Evolutionary conservation across 2,113 vertebrate species (phyloP), one percentile per base, ranked within the genome.

Genomic region (Oplegnathus fasciatus): DNA sequence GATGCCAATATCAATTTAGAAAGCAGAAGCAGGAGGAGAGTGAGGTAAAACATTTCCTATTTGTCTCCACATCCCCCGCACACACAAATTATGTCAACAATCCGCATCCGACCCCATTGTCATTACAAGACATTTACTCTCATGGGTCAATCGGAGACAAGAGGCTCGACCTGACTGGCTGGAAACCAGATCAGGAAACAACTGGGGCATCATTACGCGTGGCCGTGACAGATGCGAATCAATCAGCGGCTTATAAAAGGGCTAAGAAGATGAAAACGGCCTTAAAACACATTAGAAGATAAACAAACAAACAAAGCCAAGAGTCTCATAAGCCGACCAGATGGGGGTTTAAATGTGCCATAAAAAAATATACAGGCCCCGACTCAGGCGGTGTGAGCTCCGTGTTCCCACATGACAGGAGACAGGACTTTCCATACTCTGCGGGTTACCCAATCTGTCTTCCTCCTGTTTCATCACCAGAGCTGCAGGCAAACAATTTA

Each of bases 251-350:
- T 91, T 78, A 80, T 79, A 73, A 91, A 76, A 37, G 67, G 40
- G 30, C 42, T 44, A n/a, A 7, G 66, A 67, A 81, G 85, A 91
- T 84, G 66, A 90, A 91, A 92, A 90, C 50, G 17, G 30, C 85
- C 84, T 80, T 88, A 89, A 92, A 93, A 92, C 73, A 81, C 86
- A 93, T 94, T 89, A 91, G 78, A 88, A 84, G 71, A 86, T 90
- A 93, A 93, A 93, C 82, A 93, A 94, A 93, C 91, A 92, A 92
- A 93, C 89, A 90, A 85, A 78, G 55, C 78, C 82, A 40, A 66
- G 75, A 70, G 78, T 73, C 83, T 90, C 85, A 94, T 88, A 82
- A 94, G 93, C 83, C 70, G 80, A 75, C 80, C 94, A 95, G 94
- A 95, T 94, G 91, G 76, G 75, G 70, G 81, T 84, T 84, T 85